Conservation (phyloP, 1,140 invertebrate species). For the Microplitis demolitor region DNA sequence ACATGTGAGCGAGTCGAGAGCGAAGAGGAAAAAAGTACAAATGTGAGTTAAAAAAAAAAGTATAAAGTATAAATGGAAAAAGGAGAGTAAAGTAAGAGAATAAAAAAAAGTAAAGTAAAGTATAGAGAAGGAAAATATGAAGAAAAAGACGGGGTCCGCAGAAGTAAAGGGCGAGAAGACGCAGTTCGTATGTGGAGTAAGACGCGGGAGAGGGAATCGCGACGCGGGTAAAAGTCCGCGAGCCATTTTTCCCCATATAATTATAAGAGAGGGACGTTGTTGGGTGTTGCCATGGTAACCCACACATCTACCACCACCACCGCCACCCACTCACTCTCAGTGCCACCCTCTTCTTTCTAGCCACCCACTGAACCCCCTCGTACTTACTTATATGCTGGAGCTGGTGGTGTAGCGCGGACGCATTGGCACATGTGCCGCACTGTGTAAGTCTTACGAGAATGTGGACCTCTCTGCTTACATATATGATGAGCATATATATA, state of each 20-base stretch:
- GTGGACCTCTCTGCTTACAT: background rate
- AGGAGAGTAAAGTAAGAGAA: conserved; percentile 24
- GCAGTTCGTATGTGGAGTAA: conserved; percentile 2
- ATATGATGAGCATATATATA: conserved; percentile 6
- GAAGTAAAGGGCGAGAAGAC: conserved; percentile 15
- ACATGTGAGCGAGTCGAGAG: background rate
- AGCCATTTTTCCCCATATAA: conserved; percentile 56
- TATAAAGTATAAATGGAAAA: conserved; percentile 8
- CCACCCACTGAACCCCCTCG: conserved; percentile 22
- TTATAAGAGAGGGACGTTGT: conserved; percentile 50
- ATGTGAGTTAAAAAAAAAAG: background rate
- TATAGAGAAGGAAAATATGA: too few species aligned
- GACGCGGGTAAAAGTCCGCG: conserved; percentile 39
- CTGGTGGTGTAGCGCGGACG: background rate
- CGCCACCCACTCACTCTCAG: conserved; percentile 15
- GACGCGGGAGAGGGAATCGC: conserved; percentile 29
- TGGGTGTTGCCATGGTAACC: conserved; percentile 56
- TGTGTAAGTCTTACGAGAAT: conserved; percentile 27
- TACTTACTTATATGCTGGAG: conserved; percentile 33
- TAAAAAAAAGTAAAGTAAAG: conserved; percentile 24
- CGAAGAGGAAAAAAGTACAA: conserved; percentile 3
- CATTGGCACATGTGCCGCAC: conserved; percentile 30
- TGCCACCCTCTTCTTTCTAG: conserved; percentile 32
- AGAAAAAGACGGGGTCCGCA: background rate
- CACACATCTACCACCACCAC: conserved; percentile 33